Base-by-base conservation (phyloP, 2,113 vertebrate species). In the Maccullochella peelii region DNA sequence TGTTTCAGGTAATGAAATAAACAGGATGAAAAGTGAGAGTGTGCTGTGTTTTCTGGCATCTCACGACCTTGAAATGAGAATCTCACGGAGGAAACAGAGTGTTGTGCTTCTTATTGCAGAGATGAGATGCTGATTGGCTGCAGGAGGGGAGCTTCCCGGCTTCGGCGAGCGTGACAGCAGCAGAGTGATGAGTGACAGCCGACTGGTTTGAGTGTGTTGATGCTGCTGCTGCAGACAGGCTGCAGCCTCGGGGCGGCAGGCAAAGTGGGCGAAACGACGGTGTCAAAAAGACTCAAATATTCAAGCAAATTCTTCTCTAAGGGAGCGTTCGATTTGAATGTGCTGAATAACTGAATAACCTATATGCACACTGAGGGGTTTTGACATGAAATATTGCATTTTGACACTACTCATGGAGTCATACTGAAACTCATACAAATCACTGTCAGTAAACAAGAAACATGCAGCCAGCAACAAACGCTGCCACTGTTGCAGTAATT, bases 141-240 rank as follows among this genome's bases (percentile, higher is more conserved):
- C 70, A 33, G 80, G 33, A 50, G 38, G 33, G 81, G 23, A 67
- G 72, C 66, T 36, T 58, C 36, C 42, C 30, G 7, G 73, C 73
- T 1, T 40, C 65, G 23, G 38, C 8, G 23, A 33, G 36, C 0
- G 57, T 18, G 74, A 42, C 78, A 57, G 77, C 47, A 21, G 77
- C 72, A 61, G 42, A 9, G 47, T 0, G 65, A 52, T 63, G 83
- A 69, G 59, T 44, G 80, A 55, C 87, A 54, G 81, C 85, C 49
- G 77, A 25, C 70, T 23, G 78, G 5, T 40, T 8, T 21, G 30
- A 55, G 36, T 8, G 1, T 42, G 68, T 0, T 6, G 62, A 33
- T 57, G 77, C 30, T 25, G 65, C 40, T n/a, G n/a, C n/a, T n/a
- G 77, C 83, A 84, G 83, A 25, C 49, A 3, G 47, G 50, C 69